Base-by-base conservation (phyloP, 2,888 invertebrate species). In the Chaetogeoica ovagalla region DNA sequence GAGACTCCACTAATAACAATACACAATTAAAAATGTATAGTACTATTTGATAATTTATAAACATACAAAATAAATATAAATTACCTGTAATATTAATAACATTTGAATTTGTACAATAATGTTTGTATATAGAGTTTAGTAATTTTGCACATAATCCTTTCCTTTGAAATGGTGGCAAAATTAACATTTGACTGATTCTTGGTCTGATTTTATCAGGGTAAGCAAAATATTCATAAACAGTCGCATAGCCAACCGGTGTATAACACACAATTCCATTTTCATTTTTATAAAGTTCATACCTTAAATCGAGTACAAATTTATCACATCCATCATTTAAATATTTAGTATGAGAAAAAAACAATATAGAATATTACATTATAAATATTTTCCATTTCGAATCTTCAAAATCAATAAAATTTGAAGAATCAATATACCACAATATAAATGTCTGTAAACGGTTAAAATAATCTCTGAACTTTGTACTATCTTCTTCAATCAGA, bases 371-470 rank as follows among this genome's bases (percentile, higher is more conserved):
- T 89, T 87, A 94, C 92, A 94, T 89, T 83, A 93, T 90, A 85
- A 94, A 95, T 85, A 93, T 94, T 81, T 91, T 90, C 98, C 98
- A 99, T 84, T 93, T 91, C 19, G 93, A 91, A 88, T 99, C 98
- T 86, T 95, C 94, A 6, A 92, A 89, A 87, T 98, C 97, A 83
- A 99, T 95, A 85, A 93, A 97, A 57, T 94, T 94, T 0, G 97
- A 97, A 19, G 95, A 97, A 89, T 99, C 98, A 83, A 99, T 95
- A 87, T 93, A 98, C 94, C 96, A 98, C 82, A 97, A 87, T 15
- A 98, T 89, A 85, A 97, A 95, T 0, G 96, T 94, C 87, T 98
- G 96, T 84, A 98, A 88, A 75, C 94, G 89, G 83, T 91, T 89
- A 86, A 97, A 95, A 86, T 92, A 97, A 7, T 90, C 89, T 43